Evolutionary conservation across 2,797 vertebrate genomes (phyloP).

Genomic region (Zalophus californianus): DNA sequence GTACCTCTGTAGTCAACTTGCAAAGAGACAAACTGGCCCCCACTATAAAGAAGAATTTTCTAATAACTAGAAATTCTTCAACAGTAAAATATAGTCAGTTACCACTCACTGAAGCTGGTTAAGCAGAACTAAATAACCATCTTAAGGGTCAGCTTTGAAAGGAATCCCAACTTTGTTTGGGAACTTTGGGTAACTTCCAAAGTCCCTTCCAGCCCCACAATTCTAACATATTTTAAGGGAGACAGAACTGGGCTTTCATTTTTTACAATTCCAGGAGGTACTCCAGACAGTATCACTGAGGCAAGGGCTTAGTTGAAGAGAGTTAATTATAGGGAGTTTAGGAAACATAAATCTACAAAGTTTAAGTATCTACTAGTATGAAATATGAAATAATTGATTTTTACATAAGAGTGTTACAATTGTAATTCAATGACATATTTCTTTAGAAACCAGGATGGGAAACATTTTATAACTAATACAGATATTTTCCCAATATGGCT

Average conservation of each 20-base stretch:
- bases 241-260: not conserved
- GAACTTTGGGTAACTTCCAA: not conserved
- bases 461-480: conserved; percentile 32
- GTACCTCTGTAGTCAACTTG: not conserved
- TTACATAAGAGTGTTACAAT: not conserved
- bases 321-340: conserved; percentile 14
- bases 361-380: not conserved
- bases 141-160: not conserved
- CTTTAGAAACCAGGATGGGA: conserved; percentile 28
- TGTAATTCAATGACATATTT: not conserved
- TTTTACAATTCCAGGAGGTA: not conserved
- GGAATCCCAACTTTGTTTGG: not conserved
- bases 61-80: not conserved
- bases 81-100: not conserved
- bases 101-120: not conserved
- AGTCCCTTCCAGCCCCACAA: not conserved
- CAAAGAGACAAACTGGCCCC: not conserved
- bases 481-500: not conserved
- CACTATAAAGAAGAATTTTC: not conserved
- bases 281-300: not conserved
- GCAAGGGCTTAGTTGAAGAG: not conserved
- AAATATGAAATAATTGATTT: conserved; percentile 38
- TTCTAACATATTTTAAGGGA: not conserved
- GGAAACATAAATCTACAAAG: not conserved
- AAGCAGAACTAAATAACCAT: not conserved